A percentile compares a stretch with the other conserved stretches of the same genome.
These are phyloP conservation scores for Capreolus pygargus DNA, from an alignment of 2,113 vertebrate genomes.

Conservation along the genomic window DNA sequence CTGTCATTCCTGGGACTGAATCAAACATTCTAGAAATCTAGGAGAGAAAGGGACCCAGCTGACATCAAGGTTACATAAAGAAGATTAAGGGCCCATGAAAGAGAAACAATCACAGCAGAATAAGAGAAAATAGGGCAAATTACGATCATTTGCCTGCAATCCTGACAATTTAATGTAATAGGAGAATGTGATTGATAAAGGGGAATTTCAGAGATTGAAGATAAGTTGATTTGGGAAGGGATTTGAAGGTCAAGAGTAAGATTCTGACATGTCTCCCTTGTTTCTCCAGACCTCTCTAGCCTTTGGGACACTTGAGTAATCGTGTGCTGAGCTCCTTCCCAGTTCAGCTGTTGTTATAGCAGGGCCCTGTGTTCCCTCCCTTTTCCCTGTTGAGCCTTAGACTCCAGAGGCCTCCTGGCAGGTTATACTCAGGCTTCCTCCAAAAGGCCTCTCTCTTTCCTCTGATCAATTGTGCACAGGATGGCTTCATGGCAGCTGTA, in stretches of 20 bases:
- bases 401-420: neutral
- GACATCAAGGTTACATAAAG: neutral
- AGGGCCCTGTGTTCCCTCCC: neutral
- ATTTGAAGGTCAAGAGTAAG: slow-evolving; percentile 37
- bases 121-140: neutral
- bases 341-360: neutral
- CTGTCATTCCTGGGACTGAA: neutral
- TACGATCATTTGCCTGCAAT: neutral
- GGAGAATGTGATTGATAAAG: neutral
- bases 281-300: slow-evolving; percentile 21
- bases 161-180: slow-evolving; percentile 33
- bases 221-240: neutral
- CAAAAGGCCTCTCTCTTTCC: neutral
- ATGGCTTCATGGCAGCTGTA: neutral
- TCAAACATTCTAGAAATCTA: neutral
- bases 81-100: neutral
- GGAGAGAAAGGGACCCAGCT: neutral
- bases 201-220: neutral
- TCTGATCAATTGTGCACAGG: neutral
- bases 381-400: neutral
- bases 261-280: neutral
- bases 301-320: slow-evolving; percentile 18
- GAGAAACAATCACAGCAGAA: neutral
- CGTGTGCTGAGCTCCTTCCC: neutral
- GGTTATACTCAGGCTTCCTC: neutral